Evolutionary conservation across 2,113 vertebrate species (phyloP).

Genomic region (Tetraodon nigroviridis): DNA sequence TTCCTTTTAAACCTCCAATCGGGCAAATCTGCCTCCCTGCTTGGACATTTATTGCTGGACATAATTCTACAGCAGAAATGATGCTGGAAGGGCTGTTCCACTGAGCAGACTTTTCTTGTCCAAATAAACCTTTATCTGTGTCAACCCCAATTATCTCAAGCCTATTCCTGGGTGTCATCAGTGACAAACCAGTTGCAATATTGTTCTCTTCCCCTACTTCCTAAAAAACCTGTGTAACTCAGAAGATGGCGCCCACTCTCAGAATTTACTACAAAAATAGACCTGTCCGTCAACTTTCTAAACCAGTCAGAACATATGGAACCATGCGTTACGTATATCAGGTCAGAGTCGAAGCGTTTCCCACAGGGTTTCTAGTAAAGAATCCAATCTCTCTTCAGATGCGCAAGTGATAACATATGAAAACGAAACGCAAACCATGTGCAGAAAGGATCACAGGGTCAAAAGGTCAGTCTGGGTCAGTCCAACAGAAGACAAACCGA

Average conservation of each 20-base stretch:
- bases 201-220: too few relatives aligned
- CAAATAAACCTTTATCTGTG: too few relatives aligned
- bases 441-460: conserved; percentile 12
- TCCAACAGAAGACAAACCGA: conserved; percentile 17
- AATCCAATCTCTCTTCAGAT: conserved; percentile 4
- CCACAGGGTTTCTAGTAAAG: conserved; percentile 9
- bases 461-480: conserved; percentile 18
- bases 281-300: conserved; percentile 18
- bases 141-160: too few relatives aligned
- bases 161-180: too few relatives aligned
- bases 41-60: too few relatives aligned
- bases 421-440: conserved; percentile 38
- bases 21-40: too few relatives aligned
- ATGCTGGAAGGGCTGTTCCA: too few relatives aligned
- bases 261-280: conserved; percentile 35
- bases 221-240: too few relatives aligned
- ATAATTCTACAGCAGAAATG: too few relatives aligned
- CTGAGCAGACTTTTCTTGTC: too few relatives aligned
- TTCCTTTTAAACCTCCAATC: too few relatives aligned
- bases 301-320: conserved; percentile 7
- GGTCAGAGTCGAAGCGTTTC: conserved; percentile 24
- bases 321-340: conserved; percentile 8
- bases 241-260: not conserved
- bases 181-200: too few relatives aligned
- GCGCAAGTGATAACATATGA: conserved; percentile 29